phyloP scores from a whole-genome alignment of 2,888 invertebrate genomes.

The Coelinius sp. region DNA sequence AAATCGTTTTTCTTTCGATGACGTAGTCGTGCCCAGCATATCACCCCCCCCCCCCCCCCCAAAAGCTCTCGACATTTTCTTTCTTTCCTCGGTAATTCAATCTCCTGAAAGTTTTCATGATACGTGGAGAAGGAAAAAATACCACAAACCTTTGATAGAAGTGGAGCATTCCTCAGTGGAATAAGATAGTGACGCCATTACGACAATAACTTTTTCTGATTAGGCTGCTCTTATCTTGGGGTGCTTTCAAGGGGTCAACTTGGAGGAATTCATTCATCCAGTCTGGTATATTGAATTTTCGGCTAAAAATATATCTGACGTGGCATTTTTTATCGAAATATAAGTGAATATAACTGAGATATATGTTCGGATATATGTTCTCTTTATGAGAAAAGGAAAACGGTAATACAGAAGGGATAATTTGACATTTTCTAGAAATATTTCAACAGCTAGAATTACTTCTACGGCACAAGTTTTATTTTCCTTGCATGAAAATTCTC shows the following conservation, averaged over 20 bases:
- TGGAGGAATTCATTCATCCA: background rate
- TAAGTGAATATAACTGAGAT: too few relatives aligned
- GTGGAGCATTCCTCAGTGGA: background rate
- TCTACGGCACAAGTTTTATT: background rate
- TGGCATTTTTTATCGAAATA: too few relatives aligned
- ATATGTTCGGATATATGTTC: too few relatives aligned
- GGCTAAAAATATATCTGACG: too few relatives aligned
- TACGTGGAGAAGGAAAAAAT: background rate
- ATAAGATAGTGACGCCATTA: conserved; percentile 12
- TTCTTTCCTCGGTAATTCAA: conserved; percentile 1
- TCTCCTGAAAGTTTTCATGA: conserved; percentile 17
- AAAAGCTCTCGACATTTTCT: conserved; percentile 6
- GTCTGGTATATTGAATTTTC: too few relatives aligned
- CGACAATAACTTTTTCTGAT: conserved; percentile 15
- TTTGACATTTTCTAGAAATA: too few relatives aligned
- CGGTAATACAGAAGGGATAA: too few relatives aligned
- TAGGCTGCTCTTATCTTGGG: background rate
- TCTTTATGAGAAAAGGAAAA: too few relatives aligned
- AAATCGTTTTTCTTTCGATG: conserved; percentile 46
- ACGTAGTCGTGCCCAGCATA: conserved; percentile 47
- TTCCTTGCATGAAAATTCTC: background rate
- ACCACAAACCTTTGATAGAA: background rate
- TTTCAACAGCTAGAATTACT: background rate
- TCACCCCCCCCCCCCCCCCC: too few relatives aligned
- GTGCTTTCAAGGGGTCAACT: background rate